These are phyloP conservation scores for Anguilla obscura DNA, from an alignment of 2,797 vertebrate genomes.

Conservation along the genomic window DNA sequence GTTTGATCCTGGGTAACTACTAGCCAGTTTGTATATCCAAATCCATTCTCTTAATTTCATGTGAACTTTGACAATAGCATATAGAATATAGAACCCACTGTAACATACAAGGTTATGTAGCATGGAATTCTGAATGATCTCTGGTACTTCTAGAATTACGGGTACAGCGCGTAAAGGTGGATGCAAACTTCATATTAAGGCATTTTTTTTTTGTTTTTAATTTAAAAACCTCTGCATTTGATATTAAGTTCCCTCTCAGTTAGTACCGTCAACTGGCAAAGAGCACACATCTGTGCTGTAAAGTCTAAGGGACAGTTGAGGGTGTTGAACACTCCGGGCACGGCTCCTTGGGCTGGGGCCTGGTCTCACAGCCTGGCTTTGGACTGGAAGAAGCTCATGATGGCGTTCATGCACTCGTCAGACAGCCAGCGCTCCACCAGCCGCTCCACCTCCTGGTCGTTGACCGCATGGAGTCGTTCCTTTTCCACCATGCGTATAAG, in stretches of 20 bases:
- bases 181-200: not conserved
- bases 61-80: not conserved
- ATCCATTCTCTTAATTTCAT: not conserved
- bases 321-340: not conserved
- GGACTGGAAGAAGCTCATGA: slow-evolving; percentile 80
- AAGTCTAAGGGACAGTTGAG: not conserved
- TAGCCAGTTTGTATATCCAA: too few species aligned
- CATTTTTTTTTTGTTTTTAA: not conserved
- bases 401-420: slow-evolving; percentile 79
- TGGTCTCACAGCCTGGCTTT: slow-evolving; percentile 80
- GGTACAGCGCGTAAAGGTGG: not conserved
- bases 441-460: slow-evolving; percentile 75
- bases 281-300: not conserved
- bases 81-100: not conserved
- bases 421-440: slow-evolving; percentile 78
- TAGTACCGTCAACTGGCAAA: not conserved
- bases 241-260: not conserved
- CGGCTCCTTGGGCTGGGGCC: not conserved
- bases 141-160: not conserved
- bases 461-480: slow-evolving; percentile 76
- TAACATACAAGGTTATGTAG: not conserved
- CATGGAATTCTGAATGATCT: not conserved
- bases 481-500: slow-evolving; percentile 76
- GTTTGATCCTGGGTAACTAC: too few species aligned
- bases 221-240: not conserved